Conservation (phyloP, 2,113 vertebrate genomes). For the Lampris megalopsis region DNA sequence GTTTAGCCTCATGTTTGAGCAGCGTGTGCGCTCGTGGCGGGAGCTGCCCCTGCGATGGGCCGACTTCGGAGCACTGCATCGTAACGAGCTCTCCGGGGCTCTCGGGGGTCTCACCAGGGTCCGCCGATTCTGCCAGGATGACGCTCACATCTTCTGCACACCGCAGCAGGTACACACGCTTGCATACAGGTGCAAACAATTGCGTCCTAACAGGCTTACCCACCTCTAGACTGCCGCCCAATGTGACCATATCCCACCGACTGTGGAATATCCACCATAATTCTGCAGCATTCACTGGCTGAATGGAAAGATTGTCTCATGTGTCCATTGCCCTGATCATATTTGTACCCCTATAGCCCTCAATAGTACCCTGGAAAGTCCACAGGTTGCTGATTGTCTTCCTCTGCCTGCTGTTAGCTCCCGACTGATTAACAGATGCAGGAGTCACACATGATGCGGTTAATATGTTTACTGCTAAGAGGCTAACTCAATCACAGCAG, state of each 20-base stretch:
- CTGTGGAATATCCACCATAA: constrained; percentile 47
- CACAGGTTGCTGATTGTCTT: constrained; percentile 25
- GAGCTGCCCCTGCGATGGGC: constrained; percentile 93
- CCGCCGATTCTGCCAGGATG: constrained; percentile 91
- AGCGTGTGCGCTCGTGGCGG: constrained; percentile 91
- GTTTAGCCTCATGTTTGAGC: constrained; percentile 91
- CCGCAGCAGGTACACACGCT: constrained; percentile 85
- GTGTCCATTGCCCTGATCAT: constrained; percentile 37
- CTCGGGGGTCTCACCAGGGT: constrained; percentile 89
- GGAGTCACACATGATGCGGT: constrained; percentile 26
- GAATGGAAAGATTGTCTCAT: background rate
- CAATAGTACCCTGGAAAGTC: constrained; percentile 24
- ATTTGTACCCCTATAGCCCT: constrained; percentile 41
- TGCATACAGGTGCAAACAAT: background rate
- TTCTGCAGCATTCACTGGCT: constrained; percentile 11
- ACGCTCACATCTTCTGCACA: constrained; percentile 93
- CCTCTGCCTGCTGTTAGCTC: constrained; percentile 12
- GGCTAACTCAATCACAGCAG: constrained; percentile 24
- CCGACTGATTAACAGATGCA: constrained; percentile 19
- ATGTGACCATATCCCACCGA: constrained; percentile 40
- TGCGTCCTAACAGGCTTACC: background rate
- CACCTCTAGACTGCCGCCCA: background rate
- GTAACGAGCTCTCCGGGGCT: constrained; percentile 88
- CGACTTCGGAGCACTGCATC: constrained; percentile 92
- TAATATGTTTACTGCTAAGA: constrained; percentile 18